phyloP scores from a whole-genome alignment of 2,888 invertebrate species.

The Chrysopilus asiliformis region DNA sequence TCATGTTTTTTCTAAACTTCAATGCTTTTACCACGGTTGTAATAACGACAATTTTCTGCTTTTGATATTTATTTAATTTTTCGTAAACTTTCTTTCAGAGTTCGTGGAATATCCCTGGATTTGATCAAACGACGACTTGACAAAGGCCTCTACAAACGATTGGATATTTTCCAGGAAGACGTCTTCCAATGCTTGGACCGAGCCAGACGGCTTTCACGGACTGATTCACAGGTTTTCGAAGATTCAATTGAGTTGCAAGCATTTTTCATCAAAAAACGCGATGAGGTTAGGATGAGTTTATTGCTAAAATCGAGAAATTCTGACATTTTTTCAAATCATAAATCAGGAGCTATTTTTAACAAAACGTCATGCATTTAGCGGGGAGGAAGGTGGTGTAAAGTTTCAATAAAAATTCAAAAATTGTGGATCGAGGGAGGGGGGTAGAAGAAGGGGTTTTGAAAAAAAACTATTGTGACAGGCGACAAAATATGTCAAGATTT shows the following conservation, averaged over 20 bases:
- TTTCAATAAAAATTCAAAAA: too few species aligned
- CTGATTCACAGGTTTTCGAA: slow-evolving; percentile 91
- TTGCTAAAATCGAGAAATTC: too few species aligned
- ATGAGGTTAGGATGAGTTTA: slow-evolving; percentile 36
- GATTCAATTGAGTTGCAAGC: slow-evolving; percentile 89
- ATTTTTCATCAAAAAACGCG: slow-evolving; percentile 70
- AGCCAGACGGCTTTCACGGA: slow-evolving; percentile 73
- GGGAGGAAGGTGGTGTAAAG: too few species aligned
- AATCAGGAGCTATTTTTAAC: background rate
- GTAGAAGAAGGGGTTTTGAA: too few species aligned
- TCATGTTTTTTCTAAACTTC: background rate
- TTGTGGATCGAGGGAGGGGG: too few species aligned
- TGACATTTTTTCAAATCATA: too few species aligned
- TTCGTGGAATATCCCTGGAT: slow-evolving; percentile 78
- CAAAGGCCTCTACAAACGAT: slow-evolving; percentile 77
- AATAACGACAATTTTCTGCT: slow-evolving; percentile 1
- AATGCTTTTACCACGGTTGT: background rate
- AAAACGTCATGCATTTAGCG: too few species aligned
- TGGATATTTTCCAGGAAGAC: slow-evolving; percentile 94
- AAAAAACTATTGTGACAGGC: too few species aligned
- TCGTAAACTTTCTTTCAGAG: slow-evolving; percentile 35
- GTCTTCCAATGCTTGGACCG: slow-evolving; percentile 86
- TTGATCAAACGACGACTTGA: slow-evolving; percentile 86
- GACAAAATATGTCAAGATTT: too few species aligned
- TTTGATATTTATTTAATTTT: slow-evolving; percentile 10